Conservation (phyloP, 2,113 vertebrate species). For the Bubalus kerabau region DNA sequence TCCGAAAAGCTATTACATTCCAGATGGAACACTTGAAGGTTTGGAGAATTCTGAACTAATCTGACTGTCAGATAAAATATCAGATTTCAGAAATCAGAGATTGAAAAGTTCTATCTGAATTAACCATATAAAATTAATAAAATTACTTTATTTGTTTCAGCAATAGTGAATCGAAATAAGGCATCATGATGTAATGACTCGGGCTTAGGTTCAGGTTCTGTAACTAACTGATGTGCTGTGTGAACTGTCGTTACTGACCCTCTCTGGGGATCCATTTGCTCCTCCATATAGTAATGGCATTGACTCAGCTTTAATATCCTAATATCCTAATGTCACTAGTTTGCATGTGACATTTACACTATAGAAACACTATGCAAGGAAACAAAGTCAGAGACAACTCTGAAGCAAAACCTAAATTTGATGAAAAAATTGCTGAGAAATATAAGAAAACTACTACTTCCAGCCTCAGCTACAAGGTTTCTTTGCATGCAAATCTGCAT, state of each 20-base stretch:
- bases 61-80: conserved; percentile 55
- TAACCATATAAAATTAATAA: background rate
- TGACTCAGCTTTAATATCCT: background rate
- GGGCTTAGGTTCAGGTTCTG: background rate
- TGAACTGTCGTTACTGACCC: background rate
- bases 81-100: conserved; percentile 25
- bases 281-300: background rate
- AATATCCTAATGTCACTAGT: background rate
- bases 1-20: background rate
- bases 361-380: background rate
- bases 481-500: background rate
- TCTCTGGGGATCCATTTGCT: background rate
- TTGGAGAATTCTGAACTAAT: conserved; percentile 58
- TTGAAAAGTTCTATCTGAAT: background rate
- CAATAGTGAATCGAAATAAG: background rate
- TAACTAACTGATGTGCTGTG: background rate
- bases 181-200: background rate
- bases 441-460: background rate
- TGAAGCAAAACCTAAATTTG: background rate
- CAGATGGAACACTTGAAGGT: conserved; percentile 63
- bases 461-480: background rate
- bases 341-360: background rate
- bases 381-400: background rate
- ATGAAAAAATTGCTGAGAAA: background rate
- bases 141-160: background rate